A percentile compares a stretch with the other conserved stretches of the same genome.
These are phyloP conservation scores for Himalopsyche japonica DNA, from an alignment of 2,888 invertebrate species.

Conservation along the genomic window DNA sequence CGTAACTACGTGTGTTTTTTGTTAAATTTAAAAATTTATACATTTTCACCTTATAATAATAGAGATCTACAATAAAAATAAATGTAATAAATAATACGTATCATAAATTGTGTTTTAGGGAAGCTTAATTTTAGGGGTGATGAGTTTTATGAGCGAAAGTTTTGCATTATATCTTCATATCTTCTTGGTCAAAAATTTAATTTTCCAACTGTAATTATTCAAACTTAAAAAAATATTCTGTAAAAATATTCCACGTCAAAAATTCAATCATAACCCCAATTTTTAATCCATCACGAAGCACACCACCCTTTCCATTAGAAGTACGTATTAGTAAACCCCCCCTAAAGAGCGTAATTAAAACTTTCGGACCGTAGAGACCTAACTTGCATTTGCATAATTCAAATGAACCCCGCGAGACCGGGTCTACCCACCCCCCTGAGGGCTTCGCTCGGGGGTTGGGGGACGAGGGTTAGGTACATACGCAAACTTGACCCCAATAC, in stretches of 20 bases:
- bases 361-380: neutral
- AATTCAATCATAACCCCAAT: neutral
- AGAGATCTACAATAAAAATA: no score
- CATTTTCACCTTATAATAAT: no score
- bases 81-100: no score
- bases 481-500: conserved; percentile 15
- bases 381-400: conserved; percentile 21
- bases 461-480: neutral
- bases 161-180: no score
- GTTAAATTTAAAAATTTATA: no score
- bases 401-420: conserved; percentile 7
- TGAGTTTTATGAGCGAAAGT: no score
- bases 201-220: no score
- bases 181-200: no score
- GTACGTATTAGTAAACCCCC: neutral
- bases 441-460: neutral
- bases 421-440: neutral
- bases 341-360: conserved; percentile 12
- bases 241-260: neutral
- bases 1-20: no score
- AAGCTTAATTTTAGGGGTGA: no score
- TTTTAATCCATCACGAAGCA: neutral
- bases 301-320: neutral
- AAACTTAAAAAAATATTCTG: no score
- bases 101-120: no score